phyloP scores from a whole-genome alignment of 2,113 vertebrate species.

The Anthoscopus minutus region DNA sequence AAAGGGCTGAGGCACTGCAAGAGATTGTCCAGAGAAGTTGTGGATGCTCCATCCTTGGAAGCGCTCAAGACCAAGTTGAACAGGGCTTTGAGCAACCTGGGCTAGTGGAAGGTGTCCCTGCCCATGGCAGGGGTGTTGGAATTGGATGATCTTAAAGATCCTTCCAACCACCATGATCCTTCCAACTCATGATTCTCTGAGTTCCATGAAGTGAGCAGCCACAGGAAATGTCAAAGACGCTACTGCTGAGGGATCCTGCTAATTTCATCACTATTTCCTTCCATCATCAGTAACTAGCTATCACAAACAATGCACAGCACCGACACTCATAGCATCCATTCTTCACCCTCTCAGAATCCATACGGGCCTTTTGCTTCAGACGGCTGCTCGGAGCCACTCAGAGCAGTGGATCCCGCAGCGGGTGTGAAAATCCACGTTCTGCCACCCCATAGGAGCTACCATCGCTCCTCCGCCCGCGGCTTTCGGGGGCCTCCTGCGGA shows the following conservation, averaged over 20 bases:
- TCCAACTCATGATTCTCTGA: not conserved
- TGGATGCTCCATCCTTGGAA: not conserved
- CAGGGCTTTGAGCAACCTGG: not conserved
- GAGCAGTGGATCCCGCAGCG: not conserved
- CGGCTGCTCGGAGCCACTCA: not conserved
- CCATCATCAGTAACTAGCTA: fast-evolving
- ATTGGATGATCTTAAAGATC: not conserved
- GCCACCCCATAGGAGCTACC: fast-evolving
- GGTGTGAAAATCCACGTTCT: not conserved
- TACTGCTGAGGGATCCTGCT: not conserved
- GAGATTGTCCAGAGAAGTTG: not conserved
- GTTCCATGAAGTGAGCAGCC: not conserved
- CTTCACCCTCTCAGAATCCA: not conserved
- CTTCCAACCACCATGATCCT: not conserved
- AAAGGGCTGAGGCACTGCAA: not conserved
- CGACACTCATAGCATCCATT: not conserved
- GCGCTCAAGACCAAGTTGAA: not conserved
- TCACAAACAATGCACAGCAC: not conserved
- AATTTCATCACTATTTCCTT: not conserved
- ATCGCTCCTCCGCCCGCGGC: fast-evolving
- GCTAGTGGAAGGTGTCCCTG: not conserved
- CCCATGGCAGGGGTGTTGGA: not conserved
- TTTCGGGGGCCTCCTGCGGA: not conserved
- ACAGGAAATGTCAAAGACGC: not conserved
- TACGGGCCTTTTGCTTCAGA: not conserved